Base-by-base conservation (phyloP, 23 tunicate genomes). In the Aplidium turbinatum region DNA sequence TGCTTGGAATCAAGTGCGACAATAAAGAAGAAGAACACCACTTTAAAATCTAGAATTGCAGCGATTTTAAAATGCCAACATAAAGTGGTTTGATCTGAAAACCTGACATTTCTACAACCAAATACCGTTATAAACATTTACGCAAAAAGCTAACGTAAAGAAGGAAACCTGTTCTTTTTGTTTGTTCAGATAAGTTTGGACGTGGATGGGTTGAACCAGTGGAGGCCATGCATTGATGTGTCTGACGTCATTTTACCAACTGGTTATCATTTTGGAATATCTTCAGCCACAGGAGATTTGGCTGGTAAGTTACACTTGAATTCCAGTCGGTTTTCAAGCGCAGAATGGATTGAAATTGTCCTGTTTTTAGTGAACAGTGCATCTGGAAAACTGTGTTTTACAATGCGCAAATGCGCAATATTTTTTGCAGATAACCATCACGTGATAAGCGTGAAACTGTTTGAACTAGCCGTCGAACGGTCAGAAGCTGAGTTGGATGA, bases 281-380 rank as follows among this genome's bases (percentile, higher is more conserved):
- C 95, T 35, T 87, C 95, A 19, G 95, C 95, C 34, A 87, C 95
- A 56, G 95, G 95, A 0, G 95, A 87, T 75, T 56, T 87, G 1
- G 87, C 87, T 42, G 16, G 11, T 42, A 16, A 11, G 16, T 42
- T 42, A 16, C 11, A 42, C 50, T 42, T 42, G 50, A 42, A n/a
- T n/a, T n/a, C n/a, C n/a, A n/a, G n/a, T n/a, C n/a, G n/a, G n/a
- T n/a, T n/a, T n/a, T n/a, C n/a, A n/a, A n/a, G n/a, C n/a, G n/a
- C n/a, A n/a, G n/a, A n/a, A n/a, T n/a, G n/a, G n/a, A n/a, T n/a
- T n/a, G n/a, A n/a, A n/a, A n/a, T n/a, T n/a, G n/a, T n/a, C n/a
- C n/a, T n/a, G n/a, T n/a, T n/a, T n/a, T n/a, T n/a, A n/a, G n/a
- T n/a, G n/a, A n/a, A n/a, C n/a, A n/a, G n/a, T n/a, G n/a, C n/a